Evolutionary conservation across 92 coral and sea anemone genomes (phyloP).

Genomic region (Ricordea florida): DNA sequence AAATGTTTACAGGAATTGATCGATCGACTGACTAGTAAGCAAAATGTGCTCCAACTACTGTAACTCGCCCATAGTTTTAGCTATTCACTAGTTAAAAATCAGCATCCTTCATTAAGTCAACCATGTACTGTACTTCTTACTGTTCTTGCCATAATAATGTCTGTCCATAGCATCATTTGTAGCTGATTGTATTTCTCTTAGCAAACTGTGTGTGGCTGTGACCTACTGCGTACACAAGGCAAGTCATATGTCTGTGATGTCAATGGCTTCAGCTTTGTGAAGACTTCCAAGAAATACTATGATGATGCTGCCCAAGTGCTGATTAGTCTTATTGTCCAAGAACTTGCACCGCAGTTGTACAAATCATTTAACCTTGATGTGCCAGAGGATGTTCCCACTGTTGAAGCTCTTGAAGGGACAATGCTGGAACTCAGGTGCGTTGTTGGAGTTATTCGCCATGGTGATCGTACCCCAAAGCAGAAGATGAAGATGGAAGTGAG

Average conservation of each 20-base stretch:
- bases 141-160: no score
- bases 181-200: slow-evolving; percentile 24
- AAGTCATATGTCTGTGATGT: slow-evolving; percentile 98
- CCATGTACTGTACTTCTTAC: no score
- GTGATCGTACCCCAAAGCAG: slow-evolving; percentile 98
- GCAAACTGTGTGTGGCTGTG: slow-evolving; percentile 99
- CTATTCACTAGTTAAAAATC: no score
- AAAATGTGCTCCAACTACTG: no score
- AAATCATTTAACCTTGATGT: slow-evolving; percentile 70
- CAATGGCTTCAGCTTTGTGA: slow-evolving; percentile 97
- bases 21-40: no score
- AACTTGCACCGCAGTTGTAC: slow-evolving; percentile 91
- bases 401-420: slow-evolving; percentile 80
- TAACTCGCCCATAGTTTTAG: no score
- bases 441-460: slow-evolving; percentile 92
- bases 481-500: slow-evolving; percentile 98
- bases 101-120: no score
- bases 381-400: slow-evolving; percentile 67
- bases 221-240: slow-evolving; percentile 91
- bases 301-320: slow-evolving; percentile 95
- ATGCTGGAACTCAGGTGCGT: slow-evolving; percentile 97
- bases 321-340: slow-evolving; percentile 82
- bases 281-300: slow-evolving; percentile 97
- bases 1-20: no score
- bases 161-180: no score